Evolutionary conservation across 1,140 invertebrate genomes (phyloP), one percentile per base, ranked within the genome.

Genomic region (Homalodisca vitripennis): DNA sequence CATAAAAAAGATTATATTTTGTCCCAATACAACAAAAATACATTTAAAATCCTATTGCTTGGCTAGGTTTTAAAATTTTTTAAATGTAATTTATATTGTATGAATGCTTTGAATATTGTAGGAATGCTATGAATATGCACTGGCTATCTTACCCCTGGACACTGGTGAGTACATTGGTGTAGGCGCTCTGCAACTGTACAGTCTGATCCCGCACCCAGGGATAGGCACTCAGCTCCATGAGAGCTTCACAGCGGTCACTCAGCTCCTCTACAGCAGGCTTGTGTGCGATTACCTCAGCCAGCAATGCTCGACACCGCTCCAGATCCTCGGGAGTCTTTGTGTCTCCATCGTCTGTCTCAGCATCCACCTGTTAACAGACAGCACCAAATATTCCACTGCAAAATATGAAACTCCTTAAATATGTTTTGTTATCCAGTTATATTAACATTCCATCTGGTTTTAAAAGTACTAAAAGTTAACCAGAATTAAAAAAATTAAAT

Each of bases 171-270:
- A 94, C 75, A 70, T 87, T 86, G 0, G 90, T 91, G 72, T 95
- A 95, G 27, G 86, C 83, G 2, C 90, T 88, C 80, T 95, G 93
- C 1, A 93, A 78, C 73, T 92, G 89, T 0, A 95, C 90, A 6
- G 92, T 92, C 78, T 92, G 90, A 76, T 95, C 93, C 41, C 94
- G 84, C 17, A 94, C 90, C 83, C 88, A 88, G 48, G 87, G 88
- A 75, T 89, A 90, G 46, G 91, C 91, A 75, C 91, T 92, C 27
- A 91, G 84, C 76, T 95, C 93, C 85, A 95, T 89, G 1, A 96
- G 79, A 67, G 89, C 84, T 82, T 95, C 94, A 78, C 93, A 95
- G 74, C 88, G 87, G 74, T 95, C 93, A 75, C 92, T 93, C 3
- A 96, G 79, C 75, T 92, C 89, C 82, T 95, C 92, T 65, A 95